phyloP scores from a whole-genome alignment of 2,888 invertebrate genomes.

The Carterocephalus palaemon region DNA sequence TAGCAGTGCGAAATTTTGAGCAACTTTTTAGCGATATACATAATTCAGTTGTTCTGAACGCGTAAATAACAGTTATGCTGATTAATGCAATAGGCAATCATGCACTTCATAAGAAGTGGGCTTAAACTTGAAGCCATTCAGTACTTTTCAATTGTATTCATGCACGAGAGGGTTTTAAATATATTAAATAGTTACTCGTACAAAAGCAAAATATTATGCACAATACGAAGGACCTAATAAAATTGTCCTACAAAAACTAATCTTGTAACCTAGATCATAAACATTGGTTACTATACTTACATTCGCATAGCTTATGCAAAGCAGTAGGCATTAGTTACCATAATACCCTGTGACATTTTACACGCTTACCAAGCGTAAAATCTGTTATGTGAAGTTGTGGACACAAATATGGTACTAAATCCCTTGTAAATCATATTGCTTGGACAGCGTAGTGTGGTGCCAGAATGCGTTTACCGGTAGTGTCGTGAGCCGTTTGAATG shows the following conservation, averaged over 20 bases:
- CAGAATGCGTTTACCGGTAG: slow-evolving; percentile 22
- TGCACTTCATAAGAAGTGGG: too few species aligned
- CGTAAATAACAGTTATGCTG: too few species aligned
- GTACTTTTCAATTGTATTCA: too few species aligned
- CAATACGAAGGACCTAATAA: not conserved
- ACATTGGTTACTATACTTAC: slow-evolving; percentile 9
- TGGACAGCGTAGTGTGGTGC: slow-evolving; percentile 22
- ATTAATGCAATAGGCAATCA: too few species aligned
- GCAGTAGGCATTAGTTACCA: slow-evolving; percentile 24
- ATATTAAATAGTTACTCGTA: too few species aligned
- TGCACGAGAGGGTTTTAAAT: too few species aligned
- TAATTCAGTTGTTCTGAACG: too few species aligned
- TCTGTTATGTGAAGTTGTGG: slow-evolving; percentile 24
- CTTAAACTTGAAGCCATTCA: too few species aligned
- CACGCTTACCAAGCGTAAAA: slow-evolving; percentile 19
- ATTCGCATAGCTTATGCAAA: slow-evolving; percentile 20
- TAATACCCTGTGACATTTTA: slow-evolving; percentile 24
- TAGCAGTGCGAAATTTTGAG: too few species aligned
- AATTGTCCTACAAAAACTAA: not conserved
- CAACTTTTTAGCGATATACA: too few species aligned
- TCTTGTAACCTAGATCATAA: not conserved
- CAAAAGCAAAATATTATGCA: too few species aligned
- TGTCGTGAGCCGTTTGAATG: slow-evolving; percentile 13
- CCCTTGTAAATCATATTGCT: slow-evolving; percentile 25
- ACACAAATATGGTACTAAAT: slow-evolving; percentile 24